phyloP scores from a whole-genome alignment of 2,797 vertebrate genomes.

The Odontamblyopus lacepedii region DNA sequence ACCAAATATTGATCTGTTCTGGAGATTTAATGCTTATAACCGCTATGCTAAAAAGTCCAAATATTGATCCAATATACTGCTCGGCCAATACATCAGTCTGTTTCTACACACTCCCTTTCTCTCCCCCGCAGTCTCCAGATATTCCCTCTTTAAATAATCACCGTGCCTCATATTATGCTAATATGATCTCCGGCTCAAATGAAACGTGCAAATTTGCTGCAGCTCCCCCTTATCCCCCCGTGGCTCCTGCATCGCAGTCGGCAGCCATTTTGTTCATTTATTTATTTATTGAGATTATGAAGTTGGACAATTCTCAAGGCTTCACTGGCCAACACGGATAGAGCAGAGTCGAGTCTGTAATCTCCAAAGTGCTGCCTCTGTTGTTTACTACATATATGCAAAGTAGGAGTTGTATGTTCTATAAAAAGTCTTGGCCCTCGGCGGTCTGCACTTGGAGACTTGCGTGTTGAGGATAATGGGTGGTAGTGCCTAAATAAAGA shows the following conservation, averaged over 20 bases:
- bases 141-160: conserved; percentile 57
- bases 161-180: conserved; percentile 62
- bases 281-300: conserved; percentile 29
- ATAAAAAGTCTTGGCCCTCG: conserved; percentile 35
- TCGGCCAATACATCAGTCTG: too few relatives aligned
- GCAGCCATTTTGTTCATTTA: conserved; percentile 17
- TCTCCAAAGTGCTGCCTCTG: conserved; percentile 20
- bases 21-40: too few relatives aligned
- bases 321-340: conserved; percentile 26
- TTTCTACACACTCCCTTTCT: neutral
- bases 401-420: conserved; percentile 22
- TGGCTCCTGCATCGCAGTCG: conserved; percentile 43
- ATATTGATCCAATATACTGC: too few relatives aligned
- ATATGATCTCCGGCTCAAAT: conserved; percentile 72
- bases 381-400: conserved; percentile 32
- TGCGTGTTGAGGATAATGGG: conserved; percentile 37
- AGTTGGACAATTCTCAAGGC: conserved; percentile 34
- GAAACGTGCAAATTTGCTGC: conserved; percentile 66
- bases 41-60: too few relatives aligned
- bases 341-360: conserved; percentile 19
- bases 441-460: conserved; percentile 29
- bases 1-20: too few relatives aligned
- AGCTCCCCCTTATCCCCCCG: conserved; percentile 38
- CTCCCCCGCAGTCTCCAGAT: conserved; percentile 18
- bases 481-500: conserved; percentile 6